A percentile compares a stretch with the other conserved stretches of the same genome.
These are phyloP conservation scores for Paguma larvata DNA, from an alignment of 2,797 vertebrate species.

Conservation along the genomic window DNA sequence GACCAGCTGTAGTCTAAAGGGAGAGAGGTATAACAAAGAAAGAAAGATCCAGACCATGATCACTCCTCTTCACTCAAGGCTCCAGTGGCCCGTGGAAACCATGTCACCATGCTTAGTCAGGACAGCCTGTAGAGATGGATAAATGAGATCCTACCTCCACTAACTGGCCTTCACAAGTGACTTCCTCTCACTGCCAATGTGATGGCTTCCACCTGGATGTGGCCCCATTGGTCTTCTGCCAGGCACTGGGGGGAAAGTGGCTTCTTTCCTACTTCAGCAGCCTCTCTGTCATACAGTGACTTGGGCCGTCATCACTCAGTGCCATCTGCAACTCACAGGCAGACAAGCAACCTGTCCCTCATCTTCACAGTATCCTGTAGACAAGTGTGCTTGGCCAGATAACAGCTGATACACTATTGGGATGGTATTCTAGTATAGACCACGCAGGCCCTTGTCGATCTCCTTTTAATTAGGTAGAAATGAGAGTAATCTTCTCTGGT, in stretches of 20 bases:
- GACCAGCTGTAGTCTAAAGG: not conserved
- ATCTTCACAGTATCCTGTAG: not conserved
- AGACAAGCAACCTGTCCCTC: not conserved
- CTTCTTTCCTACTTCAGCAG: not conserved
- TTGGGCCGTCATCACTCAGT: not conserved
- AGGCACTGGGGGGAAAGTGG: not conserved
- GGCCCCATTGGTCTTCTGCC: not conserved
- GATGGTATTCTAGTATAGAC: not conserved
- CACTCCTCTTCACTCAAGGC: not conserved
- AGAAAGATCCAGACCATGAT: not conserved
- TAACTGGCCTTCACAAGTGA: not conserved
- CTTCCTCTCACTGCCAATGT: not conserved
- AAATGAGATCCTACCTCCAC: not conserved
- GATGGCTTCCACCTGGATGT: not conserved
- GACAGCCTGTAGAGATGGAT: too few relatives aligned
- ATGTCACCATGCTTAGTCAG: not conserved
- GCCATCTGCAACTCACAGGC: not conserved
- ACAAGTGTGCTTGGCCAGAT: not conserved
- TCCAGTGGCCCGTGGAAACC: not conserved
- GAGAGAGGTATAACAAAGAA: not conserved
- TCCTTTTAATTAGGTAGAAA: not conserved
- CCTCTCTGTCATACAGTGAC: not conserved
- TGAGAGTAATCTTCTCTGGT: not conserved
- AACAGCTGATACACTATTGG: too few relatives aligned
- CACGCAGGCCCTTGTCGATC: rapidly evolving